phyloP scores from a whole-genome alignment of 2,797 vertebrate genomes.

The Falco rusticolus region DNA sequence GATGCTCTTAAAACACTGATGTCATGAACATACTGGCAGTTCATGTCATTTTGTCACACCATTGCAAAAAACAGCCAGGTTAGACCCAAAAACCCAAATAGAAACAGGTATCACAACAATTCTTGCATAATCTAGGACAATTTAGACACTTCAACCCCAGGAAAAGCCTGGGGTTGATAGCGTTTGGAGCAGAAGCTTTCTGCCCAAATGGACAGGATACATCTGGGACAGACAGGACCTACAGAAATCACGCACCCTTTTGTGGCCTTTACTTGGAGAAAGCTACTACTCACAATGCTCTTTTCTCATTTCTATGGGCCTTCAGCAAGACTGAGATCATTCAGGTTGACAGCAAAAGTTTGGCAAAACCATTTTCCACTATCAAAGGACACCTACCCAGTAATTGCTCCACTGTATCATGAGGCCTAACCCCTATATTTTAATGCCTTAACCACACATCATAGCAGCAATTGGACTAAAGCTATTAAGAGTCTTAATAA shows the following conservation, averaged over 20 bases:
- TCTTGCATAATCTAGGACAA: not conserved
- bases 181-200: not conserved
- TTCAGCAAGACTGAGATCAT: not conserved
- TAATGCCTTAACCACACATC: not conserved
- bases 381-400: not conserved
- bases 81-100: not conserved
- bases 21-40: accelerated
- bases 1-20: not conserved
- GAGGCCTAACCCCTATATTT: not conserved
- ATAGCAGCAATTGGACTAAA: not conserved
- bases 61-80: not conserved
- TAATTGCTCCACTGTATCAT: not conserved
- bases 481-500: not conserved
- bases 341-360: not conserved
- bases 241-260: not conserved
- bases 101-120: not conserved
- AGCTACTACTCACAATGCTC: not conserved
- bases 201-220: not conserved
- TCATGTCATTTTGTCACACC: not conserved
- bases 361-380: not conserved
- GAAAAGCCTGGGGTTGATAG: not conserved
- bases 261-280: not conserved
- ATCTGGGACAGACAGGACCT: not conserved
- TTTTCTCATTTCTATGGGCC: not conserved
- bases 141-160: not conserved